Evolutionary conservation across 2,113 vertebrate genomes (phyloP), one percentile per base, ranked within the genome.

Genomic region (Hyperopisus bebe): DNA sequence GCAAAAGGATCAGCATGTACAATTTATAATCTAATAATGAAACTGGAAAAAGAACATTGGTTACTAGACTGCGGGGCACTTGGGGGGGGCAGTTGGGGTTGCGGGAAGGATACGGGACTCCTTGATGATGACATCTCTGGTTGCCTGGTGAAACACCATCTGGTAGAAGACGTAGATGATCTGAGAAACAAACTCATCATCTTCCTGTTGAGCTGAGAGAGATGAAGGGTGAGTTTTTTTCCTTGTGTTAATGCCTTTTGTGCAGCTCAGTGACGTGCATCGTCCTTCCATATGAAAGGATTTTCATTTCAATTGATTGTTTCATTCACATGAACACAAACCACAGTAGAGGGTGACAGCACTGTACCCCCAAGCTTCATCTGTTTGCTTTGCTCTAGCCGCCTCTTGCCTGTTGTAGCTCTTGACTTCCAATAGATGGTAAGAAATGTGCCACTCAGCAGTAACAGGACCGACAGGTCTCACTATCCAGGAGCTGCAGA

Each of bases 121-220:
- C 93, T 99, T 99, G 94, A 99, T 98, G 93, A 99, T 99, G 93
- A 99, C 98, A 87, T 99, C 98, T 93, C 98, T 96, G 0, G 98
- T 99, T 83, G 98, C 98, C 94, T 99, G 98, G 92, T 99, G 98
- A 93, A 99, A 99, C 90, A 99, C 98, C 98, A 99, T 99, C 94
- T 99, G 98, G 93, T 99, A 99, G 95, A 99, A 99, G n/a, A 99
- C 98, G 90, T 99, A 99, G 47, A 98, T 97, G 83, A 99, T 99
- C 94, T 99, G 98, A 95, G 98, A 99, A 77, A 99, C 98, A 96
- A 99, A 99, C 93, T 99, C 98, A 92, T 99, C 98, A 53, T 99
- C 98, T 93, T 99, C 98, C 92, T 99, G 98, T 77, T 98, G 97
- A 93, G 97, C 98, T 99, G 90, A 89, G 88, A 87, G 88, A 91